phyloP scores from a whole-genome alignment of 2,797 vertebrate genomes.

The Helostoma temminkii region DNA sequence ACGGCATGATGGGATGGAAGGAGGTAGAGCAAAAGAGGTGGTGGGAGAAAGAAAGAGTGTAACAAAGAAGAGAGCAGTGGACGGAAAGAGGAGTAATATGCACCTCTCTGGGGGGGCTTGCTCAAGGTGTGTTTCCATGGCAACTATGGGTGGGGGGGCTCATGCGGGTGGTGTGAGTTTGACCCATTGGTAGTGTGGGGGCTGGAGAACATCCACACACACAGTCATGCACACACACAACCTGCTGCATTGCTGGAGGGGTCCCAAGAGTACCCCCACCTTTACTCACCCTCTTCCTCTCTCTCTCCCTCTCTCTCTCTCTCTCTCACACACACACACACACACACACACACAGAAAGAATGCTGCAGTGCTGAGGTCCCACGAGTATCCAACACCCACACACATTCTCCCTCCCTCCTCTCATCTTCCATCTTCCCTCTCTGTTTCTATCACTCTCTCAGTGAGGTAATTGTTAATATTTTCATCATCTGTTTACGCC shows the following conservation, averaged over 20 bases:
- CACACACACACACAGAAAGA: conserved; percentile 71
- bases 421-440: conserved; percentile 72
- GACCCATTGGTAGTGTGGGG: conserved; percentile 91
- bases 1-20: conserved; percentile 58
- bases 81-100: conserved; percentile 85
- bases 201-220: conserved; percentile 73
- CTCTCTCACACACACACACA: conserved; percentile 68
- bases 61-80: conserved; percentile 75
- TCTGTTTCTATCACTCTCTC: conserved; percentile 64
- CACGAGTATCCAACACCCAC: conserved; percentile 79
- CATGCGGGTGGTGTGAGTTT: conserved; percentile 89
- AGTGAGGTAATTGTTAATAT: conserved; percentile 74
- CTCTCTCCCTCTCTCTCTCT: conserved; percentile 59
- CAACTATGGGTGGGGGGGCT: conserved; percentile 87
- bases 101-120: conserved; percentile 90
- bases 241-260: conserved; percentile 85
- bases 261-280: conserved; percentile 85
- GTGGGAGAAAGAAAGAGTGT: conserved; percentile 81
- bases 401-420: conserved; percentile 68
- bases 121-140: conserved; percentile 98
- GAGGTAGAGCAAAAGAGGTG: conserved; percentile 85
- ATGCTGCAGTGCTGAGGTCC: conserved; percentile 83
- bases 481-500: conserved; percentile 69
- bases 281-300: conserved; percentile 73
- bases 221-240: conserved; percentile 61